A percentile compares a stretch with the other conserved stretches of the same genome.
Conservation (phyloP, 2,888 invertebrate species). For the Tetrapedia diversipes region DNA sequence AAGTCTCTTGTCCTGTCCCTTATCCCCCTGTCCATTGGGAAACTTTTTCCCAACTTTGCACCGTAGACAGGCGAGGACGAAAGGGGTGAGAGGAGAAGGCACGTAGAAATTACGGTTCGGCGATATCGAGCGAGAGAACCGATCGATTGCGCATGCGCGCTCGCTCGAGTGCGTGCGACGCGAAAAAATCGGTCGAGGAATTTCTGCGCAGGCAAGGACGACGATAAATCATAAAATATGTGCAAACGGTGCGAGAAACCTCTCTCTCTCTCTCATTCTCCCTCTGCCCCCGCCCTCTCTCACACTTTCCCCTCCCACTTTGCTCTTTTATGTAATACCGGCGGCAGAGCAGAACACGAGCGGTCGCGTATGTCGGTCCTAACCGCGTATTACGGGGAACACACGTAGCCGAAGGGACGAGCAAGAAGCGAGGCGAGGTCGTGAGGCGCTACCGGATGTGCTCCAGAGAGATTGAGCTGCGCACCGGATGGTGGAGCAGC, state of each 20-base stretch:
- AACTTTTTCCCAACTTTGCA: too few relatives aligned
- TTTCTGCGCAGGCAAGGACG: conserved; percentile 63
- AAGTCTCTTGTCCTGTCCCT: too few relatives aligned
- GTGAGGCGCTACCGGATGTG: conserved; percentile 48
- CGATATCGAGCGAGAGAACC: conserved; percentile 43
- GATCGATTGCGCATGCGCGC: conserved; percentile 15
- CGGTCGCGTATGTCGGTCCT: conserved; percentile 55
- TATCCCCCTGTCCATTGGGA: too few relatives aligned
- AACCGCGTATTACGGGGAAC: conserved; percentile 58
- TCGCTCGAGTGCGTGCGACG: conserved; percentile 18
- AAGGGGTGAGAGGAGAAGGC: too few relatives aligned
- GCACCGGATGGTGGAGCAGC: neutral
- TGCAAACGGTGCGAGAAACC: conserved; percentile 54
- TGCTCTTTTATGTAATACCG: conserved; percentile 52
- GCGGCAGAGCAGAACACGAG: conserved; percentile 44
- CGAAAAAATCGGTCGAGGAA: conserved; percentile 55
- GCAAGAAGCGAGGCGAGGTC: conserved; percentile 23
- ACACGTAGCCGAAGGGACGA: conserved; percentile 38
- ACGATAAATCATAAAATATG: conserved; percentile 67
- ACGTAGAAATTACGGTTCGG: conserved; percentile 24
- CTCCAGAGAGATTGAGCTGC: conserved; percentile 16
- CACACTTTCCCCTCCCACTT: too few relatives aligned
- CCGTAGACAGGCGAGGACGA: too few relatives aligned
- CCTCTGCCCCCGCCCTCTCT: too few relatives aligned
- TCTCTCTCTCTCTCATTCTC: conserved; percentile 46